Conservation (phyloP, 2,888 invertebrate genomes). For the Orchesella flavescens region DNA sequence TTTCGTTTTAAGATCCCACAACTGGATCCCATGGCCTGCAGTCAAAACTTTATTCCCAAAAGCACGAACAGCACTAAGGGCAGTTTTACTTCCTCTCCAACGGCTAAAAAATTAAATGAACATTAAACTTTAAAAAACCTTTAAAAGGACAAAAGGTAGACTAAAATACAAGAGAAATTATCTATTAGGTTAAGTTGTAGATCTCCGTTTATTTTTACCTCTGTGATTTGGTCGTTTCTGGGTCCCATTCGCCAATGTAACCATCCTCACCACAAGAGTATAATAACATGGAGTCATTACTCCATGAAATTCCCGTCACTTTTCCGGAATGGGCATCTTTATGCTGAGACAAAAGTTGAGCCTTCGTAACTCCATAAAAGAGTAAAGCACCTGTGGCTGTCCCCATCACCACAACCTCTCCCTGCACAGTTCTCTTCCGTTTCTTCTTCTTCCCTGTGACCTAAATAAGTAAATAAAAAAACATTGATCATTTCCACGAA, state of each 20-base stretch:
- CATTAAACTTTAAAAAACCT: constrained; percentile 27
- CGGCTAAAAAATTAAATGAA: constrained; percentile 75
- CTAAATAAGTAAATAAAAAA: constrained; percentile 1
- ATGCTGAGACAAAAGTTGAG: constrained; percentile 79
- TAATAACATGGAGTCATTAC: constrained; percentile 75
- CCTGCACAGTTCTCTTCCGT: constrained; percentile 75
- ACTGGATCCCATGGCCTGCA: constrained; percentile 76
- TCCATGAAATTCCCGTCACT: constrained; percentile 80
- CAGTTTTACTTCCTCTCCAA: constrained; percentile 81
- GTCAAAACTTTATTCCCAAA: constrained; percentile 75
- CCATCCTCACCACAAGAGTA: constrained; percentile 79
- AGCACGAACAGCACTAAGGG: constrained; percentile 79
- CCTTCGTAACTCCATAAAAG: constrained; percentile 82
- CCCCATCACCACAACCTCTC: constrained; percentile 81
- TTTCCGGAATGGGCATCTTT: constrained; percentile 77
- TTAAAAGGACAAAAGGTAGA: not conserved
- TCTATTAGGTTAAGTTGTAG: not conserved
- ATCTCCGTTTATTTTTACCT: constrained; percentile 73
- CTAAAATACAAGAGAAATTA: not conserved
- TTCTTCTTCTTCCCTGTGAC: constrained; percentile 75
- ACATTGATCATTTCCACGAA: not conserved
- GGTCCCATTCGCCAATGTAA: constrained; percentile 75
- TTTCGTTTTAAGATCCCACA: constrained; percentile 80
- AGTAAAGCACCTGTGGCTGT: constrained; percentile 83
- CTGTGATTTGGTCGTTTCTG: constrained; percentile 73